These are phyloP conservation scores for Gallinago paraguaiae DNA, from an alignment of 2,113 vertebrate genomes.

Conservation along the genomic window DNA sequence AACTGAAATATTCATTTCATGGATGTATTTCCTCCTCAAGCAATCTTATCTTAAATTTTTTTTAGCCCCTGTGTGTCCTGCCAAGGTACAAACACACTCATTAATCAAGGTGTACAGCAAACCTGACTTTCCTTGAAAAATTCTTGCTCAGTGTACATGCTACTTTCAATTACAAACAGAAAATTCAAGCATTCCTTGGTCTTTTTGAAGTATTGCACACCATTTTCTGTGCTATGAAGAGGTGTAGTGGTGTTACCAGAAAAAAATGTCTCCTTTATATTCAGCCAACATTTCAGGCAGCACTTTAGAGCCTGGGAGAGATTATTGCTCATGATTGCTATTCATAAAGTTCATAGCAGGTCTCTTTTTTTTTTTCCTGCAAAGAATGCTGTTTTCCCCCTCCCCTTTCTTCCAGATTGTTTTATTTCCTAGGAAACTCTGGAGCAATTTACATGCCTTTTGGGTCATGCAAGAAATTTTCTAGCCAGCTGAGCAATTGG, in stretches of 20 bases:
- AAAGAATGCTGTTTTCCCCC: neutral
- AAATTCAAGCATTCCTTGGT: neutral
- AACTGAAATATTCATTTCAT: slow-evolving; percentile 3
- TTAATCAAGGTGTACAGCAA: slow-evolving; percentile 36
- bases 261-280: neutral
- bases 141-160: slow-evolving; percentile 1
- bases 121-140: slow-evolving; percentile 31
- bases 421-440: slow-evolving; percentile 25
- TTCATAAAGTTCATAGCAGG: neutral
- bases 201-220: slow-evolving; percentile 10
- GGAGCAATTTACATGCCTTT: slow-evolving; percentile 21
- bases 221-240: neutral
- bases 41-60: neutral
- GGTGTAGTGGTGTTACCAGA: neutral
- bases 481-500: neutral
- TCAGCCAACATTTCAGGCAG: neutral
- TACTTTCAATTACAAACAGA: slow-evolving; percentile 23
- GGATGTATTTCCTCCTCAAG: neutral
- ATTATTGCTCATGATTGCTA: slow-evolving; percentile 22
- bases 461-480: neutral
- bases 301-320: neutral
- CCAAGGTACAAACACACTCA: slow-evolving; percentile 18
- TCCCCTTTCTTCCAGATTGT: neutral
- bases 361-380: neutral
- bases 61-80: neutral